Evolutionary conservation across 2,888 invertebrate genomes (phyloP).

Genomic region (Listrodromus nycthemerus): DNA sequence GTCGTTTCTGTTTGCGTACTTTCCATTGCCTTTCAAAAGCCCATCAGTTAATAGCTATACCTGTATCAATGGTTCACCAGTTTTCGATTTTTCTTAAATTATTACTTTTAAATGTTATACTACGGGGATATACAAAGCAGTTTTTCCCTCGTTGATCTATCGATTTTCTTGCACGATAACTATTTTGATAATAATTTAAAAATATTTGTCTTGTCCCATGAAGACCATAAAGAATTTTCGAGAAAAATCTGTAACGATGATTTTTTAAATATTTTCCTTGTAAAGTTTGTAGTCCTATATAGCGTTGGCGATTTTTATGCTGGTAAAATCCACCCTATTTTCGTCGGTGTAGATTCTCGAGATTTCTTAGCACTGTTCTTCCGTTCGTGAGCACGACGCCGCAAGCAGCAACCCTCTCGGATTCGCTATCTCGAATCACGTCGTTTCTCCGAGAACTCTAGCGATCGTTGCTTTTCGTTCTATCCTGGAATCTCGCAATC

Average conservation of each 20-base stretch:
- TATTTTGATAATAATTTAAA: not conserved
- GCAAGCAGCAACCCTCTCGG: not conserved
- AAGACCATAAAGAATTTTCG: not conserved
- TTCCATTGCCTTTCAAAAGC: not conserved
- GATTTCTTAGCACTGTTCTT: constrained; percentile 33
- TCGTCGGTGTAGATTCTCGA: constrained; percentile 28
- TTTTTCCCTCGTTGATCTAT: not conserved
- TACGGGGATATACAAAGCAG: not conserved
- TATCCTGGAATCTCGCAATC: constrained; percentile 79
- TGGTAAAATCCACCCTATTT: constrained; percentile 9
- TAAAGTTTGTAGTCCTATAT: constrained; percentile 1
- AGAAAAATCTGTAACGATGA: not conserved
- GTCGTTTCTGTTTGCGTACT: not conserved
- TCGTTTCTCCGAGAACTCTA: constrained; percentile 43
- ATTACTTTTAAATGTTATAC: not conserved
- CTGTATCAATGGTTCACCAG: not conserved
- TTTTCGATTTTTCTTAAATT: not conserved
- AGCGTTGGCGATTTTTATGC: not conserved
- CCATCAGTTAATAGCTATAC: not conserved
- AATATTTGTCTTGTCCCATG: not conserved
- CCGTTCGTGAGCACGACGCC: constrained; percentile 13
- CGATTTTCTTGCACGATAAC: constrained; percentile 27
- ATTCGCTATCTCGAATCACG: constrained; percentile 37
- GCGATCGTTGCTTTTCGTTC: constrained; percentile 53
- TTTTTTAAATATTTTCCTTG: not conserved